Percentiles rank a stretch among this genome's conserved stretches.
Conservation (phyloP, 1,140 invertebrate genomes). For the Zaprionus africanus region DNA sequence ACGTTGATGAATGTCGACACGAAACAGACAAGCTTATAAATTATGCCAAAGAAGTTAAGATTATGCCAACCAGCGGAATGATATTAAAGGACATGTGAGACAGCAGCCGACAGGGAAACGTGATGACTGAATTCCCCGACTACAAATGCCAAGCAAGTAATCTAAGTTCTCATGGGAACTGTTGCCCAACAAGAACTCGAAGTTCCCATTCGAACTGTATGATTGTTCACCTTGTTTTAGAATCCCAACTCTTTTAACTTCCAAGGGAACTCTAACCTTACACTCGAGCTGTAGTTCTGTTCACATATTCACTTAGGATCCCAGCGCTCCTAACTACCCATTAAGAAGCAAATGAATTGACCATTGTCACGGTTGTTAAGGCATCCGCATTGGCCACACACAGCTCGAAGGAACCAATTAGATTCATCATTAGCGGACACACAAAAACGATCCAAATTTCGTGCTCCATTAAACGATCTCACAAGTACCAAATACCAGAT, state of each 20-base stretch:
- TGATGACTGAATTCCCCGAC: slow-evolving; percentile 19
- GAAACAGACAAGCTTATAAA: slow-evolving; percentile 73
- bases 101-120: slow-evolving; percentile 27
- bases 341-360: slow-evolving; percentile 26
- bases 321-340: background rate
- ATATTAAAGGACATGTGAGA: slow-evolving; percentile 8
- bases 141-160: background rate
- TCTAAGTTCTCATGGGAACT: background rate
- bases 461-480: slow-evolving; percentile 77
- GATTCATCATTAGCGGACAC: slow-evolving; percentile 64
- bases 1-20: slow-evolving; percentile 74
- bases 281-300: background rate
- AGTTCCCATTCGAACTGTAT: background rate
- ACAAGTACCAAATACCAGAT: background rate
- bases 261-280: too few species aligned
- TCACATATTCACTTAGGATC: background rate
- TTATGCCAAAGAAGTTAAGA: slow-evolving; percentile 62
- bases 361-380: slow-evolving; percentile 71
- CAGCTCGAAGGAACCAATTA: slow-evolving; percentile 24
- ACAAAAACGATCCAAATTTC: slow-evolving; percentile 59
- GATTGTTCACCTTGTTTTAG: too few species aligned
- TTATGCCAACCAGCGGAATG: slow-evolving; percentile 21
- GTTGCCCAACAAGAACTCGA: background rate
- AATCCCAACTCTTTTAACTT: too few species aligned
- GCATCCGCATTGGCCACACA: slow-evolving; percentile 59